Evolutionary conservation across 2,797 vertebrate species (phyloP).

Genomic region (Hyperoplus lanceolatus): DNA sequence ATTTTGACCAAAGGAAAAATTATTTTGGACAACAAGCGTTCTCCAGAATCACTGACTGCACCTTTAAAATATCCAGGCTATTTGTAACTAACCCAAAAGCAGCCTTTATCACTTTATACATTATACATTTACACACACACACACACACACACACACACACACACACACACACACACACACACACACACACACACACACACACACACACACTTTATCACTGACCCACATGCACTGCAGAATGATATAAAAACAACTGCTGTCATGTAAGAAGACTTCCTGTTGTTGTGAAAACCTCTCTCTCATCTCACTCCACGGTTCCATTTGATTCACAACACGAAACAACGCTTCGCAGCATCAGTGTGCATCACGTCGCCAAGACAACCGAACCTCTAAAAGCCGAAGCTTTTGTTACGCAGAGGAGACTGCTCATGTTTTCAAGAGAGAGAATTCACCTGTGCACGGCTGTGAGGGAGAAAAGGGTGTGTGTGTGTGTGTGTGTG

Average conservation of each 20-base stretch:
- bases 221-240: not conserved
- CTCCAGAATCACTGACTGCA: no score
- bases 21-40: no score
- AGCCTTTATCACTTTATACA: no score
- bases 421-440: constrained; percentile 4
- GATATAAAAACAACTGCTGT: not conserved
- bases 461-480: no score
- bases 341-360: not conserved
- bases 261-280: not conserved
- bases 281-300: not conserved
- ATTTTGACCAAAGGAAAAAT: no score
- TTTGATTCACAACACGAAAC: constrained; percentile 38
- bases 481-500: not conserved
- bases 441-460: constrained; percentile 10
- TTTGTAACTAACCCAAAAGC: no score
- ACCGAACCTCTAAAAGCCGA: constrained; percentile 21
- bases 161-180: no score
- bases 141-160: no score
- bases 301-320: not conserved
- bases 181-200: no score
- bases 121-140: no score
- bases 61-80: no score
- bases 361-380: constrained; percentile 47
- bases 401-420: constrained; percentile 30
- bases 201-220: not conserved